Evolutionary conservation across 2,888 invertebrate genomes (phyloP).

Genomic region (Frankliniella fusca): DNA sequence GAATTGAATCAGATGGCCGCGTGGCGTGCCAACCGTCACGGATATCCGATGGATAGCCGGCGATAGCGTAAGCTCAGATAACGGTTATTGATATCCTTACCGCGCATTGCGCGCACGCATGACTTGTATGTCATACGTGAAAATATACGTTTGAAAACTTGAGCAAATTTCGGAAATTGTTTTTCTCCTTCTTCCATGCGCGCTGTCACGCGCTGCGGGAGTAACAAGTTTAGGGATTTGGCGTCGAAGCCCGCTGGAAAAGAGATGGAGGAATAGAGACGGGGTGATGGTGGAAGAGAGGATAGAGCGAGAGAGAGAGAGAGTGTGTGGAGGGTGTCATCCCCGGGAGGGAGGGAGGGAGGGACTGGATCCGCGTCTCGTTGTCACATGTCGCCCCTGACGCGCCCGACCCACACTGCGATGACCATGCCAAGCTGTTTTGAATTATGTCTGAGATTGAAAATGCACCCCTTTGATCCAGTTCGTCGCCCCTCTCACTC

Average conservation of each 20-base stretch:
- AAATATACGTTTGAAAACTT: no score
- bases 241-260: no score
- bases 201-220: neutral
- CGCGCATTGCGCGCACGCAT: no score
- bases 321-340: no score
- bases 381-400: neutral
- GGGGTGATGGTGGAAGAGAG: no score
- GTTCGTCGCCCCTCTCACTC: no score
- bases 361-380: neutral
- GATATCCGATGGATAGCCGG: neutral
- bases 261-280: no score
- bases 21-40: neutral
- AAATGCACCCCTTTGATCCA: neutral
- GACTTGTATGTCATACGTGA: neutral
- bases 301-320: no score
- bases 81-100: no score
- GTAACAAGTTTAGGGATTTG: neutral
- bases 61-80: no score
- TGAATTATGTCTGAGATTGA: slow-evolving; percentile 18
- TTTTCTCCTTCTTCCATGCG: neutral
- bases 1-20: neutral
- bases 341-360: neutral
- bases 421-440: slow-evolving; percentile 5
- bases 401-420: neutral
- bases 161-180: no score